Base-by-base conservation (phyloP, 2,797 vertebrate species). In the Setipinna tenuifilis region DNA sequence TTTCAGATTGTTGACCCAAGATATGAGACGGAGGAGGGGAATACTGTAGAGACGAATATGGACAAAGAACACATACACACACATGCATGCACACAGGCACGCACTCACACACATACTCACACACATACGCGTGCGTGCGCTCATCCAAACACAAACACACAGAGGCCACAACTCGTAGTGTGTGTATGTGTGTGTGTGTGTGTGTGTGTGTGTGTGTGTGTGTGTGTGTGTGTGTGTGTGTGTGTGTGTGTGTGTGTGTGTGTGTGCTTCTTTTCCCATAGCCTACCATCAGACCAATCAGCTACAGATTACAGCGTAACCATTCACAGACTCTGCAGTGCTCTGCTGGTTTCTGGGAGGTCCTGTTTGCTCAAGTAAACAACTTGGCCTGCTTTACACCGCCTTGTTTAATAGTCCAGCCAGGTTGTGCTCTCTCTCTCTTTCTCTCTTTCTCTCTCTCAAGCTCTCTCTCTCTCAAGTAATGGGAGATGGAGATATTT, bases 331-430 rank as follows among this genome's bases (percentile, higher is more conserved):
- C 68, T 6, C 6, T 75, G 3, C 31, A 75, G 68, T 6, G 35
- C 17, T 31, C 17, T 75, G 58, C 78, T 48, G 46, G 19, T 82
- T n/a, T 31, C 46, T 87, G 86, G 86, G 85, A 83, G 84, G 85
- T 89, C 84, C 59, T 88, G 87, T 88, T 88, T 82, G 85, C 58
- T 84, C 83, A 83, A 81, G 61, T 75, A 75, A 75, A 75, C 68
- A 75, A 75, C 68, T 21, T 75, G 68, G 68, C 68, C 17, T 75
- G 68, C 21, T 75, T 41, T 75, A 16, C 68, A 41, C 68, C 31
- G 31, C 16, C 68, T 75, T 75, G 68, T 75, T 41, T 75, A 75
- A 75, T 75, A 75, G 31, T 75, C 68, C 68, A 75, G 28, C 35
- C 68, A 75, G 68, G 31, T 75, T 75, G 68, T 35, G 28, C 17